Evolutionary conservation across 2,797 vertebrate species (phyloP), one percentile per base, ranked within the genome.

Genomic region (Antrozous pallidus): DNA sequence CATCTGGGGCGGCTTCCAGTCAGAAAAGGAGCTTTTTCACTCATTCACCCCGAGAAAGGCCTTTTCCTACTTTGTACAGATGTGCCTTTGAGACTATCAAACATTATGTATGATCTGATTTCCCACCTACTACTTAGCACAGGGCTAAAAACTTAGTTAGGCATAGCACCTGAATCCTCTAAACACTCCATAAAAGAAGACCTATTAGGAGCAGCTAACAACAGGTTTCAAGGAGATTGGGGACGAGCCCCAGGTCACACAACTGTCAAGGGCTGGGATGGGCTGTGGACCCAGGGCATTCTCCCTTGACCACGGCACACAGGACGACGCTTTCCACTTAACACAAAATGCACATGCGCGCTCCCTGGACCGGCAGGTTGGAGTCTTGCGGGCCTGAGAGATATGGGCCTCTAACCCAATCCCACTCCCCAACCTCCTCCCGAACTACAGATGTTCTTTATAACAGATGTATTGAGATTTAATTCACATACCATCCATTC

Each of bases 271-370:
- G 40, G 11, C 20, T 31, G 49, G 17, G 61, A 28, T 11, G 18
- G 42, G 20, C 14, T 0, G 0, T 13, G 31, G 58, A 47, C 2
- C 0, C 12, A 2, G 49, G 42, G 7, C 16, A 33, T 31, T 45
- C 38, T 33, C 12, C 69, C 33, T 18, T 1, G 65, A 7, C 28
- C 11, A 0, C 0, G 3, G 75, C 20, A 18, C 18, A 13, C 18
- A 45, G 67, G 67, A 8, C 7, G 4, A n/a, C 11, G 26, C 77
- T 16, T 31, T 87, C 84, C 1, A 1, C 54, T 51, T 63, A 17
- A 8, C 7, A 49, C 33, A 80, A 24, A 61, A 49, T 2, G 16
- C 22, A 36, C 0, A 0, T 3, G 12, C 36, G 6, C 5, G 12
- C 7, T 20, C 8, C 28, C 5, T 16, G 12, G 13, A 33, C 61